phyloP scores from a whole-genome alignment of 1,140 invertebrate genomes.

The Calycopis cecrops region DNA sequence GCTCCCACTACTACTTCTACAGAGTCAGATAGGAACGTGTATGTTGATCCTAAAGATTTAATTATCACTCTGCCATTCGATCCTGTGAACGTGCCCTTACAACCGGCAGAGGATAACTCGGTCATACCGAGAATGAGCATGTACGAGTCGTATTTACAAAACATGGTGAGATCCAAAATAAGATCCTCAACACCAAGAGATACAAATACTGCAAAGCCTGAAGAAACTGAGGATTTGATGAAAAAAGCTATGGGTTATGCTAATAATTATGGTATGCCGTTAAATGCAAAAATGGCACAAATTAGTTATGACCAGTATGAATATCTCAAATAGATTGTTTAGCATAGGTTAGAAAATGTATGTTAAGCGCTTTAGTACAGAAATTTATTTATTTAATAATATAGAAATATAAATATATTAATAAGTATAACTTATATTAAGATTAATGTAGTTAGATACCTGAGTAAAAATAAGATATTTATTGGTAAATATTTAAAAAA shows the following conservation, averaged over 20 bases:
- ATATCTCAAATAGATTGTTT: slow-evolving; percentile 12
- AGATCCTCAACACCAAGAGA: slow-evolving; percentile 35
- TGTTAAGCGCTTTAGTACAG: neutral
- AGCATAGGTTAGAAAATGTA: no score
- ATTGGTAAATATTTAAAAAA: no score
- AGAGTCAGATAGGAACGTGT: slow-evolving; percentile 23
- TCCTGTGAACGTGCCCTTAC: slow-evolving; percentile 54
- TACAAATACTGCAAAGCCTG: no score
- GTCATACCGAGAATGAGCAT: slow-evolving; percentile 59
- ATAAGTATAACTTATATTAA: no score
- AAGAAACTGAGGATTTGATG: slow-evolving; percentile 22
- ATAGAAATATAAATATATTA: no score
- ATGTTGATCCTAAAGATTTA: slow-evolving; percentile 43
- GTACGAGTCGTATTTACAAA: slow-evolving; percentile 61
- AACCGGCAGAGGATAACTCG: slow-evolving; percentile 57
- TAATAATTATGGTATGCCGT: slow-evolving; percentile 22
- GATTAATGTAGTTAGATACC: no score
- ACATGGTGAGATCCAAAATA: slow-evolving; percentile 39
- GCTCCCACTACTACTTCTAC: slow-evolving; percentile 28
- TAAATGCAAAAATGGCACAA: slow-evolving; percentile 22
- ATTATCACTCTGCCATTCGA: slow-evolving; percentile 55
- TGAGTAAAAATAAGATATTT: no score
- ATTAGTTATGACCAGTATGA: slow-evolving; percentile 33
- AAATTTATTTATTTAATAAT: no score
- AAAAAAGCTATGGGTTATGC: slow-evolving; percentile 44